Evolutionary conservation across 2,888 invertebrate species (phyloP).

Genomic region (Piscicola geometra): DNA sequence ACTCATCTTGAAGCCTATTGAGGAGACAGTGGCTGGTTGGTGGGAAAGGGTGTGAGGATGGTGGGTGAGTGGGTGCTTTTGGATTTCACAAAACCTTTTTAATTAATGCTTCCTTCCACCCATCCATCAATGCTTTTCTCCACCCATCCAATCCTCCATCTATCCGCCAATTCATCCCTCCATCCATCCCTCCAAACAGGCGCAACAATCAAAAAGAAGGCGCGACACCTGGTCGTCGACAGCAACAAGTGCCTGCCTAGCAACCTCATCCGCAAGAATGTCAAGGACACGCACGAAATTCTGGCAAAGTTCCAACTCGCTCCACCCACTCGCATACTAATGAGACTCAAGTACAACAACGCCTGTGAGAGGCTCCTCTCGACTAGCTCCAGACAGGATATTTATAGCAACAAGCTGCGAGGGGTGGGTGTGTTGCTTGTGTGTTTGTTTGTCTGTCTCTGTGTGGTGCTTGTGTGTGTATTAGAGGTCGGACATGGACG

Average conservation of each 20-base stretch:
- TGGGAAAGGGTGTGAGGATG: not conserved
- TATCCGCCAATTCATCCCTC: no score
- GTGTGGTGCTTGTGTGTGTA: no score
- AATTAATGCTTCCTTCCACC: no score
- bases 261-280: not conserved
- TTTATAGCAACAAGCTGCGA: slow-evolving; percentile 2
- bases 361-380: slow-evolving; percentile 6
- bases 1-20: not conserved
- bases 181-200: not conserved
- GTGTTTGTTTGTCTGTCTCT: no score
- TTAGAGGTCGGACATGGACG: no score
- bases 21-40: not conserved
- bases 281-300: slow-evolving; percentile 9
- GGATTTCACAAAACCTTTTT: no score
- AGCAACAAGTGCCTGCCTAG: slow-evolving; percentile 6
- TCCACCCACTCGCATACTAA: slow-evolving; percentile 16
- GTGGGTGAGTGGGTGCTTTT: no score
- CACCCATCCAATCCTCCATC: no score
- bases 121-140: no score
- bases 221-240: slow-evolving; percentile 14
- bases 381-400: not conserved
- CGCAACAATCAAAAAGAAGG: not conserved
- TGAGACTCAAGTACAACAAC: slow-evolving; percentile 2
- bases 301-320: slow-evolving; percentile 15
- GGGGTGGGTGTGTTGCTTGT: not conserved